Evolutionary conservation across 1,140 invertebrate species (phyloP).

Genomic region (Dreissena polymorpha): DNA sequence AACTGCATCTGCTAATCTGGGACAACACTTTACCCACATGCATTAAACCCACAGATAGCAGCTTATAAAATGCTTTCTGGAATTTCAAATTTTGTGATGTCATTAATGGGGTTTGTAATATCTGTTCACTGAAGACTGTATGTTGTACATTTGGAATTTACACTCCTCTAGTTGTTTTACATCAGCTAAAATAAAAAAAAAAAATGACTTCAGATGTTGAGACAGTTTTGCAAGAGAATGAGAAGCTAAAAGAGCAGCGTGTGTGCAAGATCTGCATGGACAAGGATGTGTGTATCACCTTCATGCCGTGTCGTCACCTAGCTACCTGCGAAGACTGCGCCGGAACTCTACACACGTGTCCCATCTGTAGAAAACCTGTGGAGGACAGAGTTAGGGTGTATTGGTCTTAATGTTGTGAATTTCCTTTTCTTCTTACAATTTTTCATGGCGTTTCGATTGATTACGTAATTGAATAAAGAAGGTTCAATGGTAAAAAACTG

Average conservation of each 20-base stretch:
- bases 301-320: constrained; percentile 94
- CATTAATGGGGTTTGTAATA: neutral
- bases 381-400: constrained; percentile 24
- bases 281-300: constrained; percentile 90
- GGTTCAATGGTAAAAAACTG: too few species aligned
- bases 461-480: too few species aligned
- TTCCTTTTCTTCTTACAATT: neutral
- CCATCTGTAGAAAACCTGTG: constrained; percentile 83
- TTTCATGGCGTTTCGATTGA: too few species aligned
- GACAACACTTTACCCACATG: too few species aligned
- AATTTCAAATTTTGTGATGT: neutral
- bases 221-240: constrained; percentile 30
- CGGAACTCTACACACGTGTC: constrained; percentile 87
- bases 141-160: too few species aligned
- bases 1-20: too few species aligned
- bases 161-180: neutral
- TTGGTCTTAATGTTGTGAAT: constrained; percentile 21
- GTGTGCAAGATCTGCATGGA: constrained; percentile 96
- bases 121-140: neutral
- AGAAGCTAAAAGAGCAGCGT: constrained; percentile 83
- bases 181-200: neutral
- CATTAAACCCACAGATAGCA: too few species aligned
- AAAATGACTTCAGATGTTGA: constrained; percentile 43
- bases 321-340: constrained; percentile 92
- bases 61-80: neutral